A percentile compares a stretch with the other conserved stretches of the same genome.
Evolutionary conservation across 2,888 invertebrate species (phyloP).

Genomic region (Cloeon dipterum): DNA sequence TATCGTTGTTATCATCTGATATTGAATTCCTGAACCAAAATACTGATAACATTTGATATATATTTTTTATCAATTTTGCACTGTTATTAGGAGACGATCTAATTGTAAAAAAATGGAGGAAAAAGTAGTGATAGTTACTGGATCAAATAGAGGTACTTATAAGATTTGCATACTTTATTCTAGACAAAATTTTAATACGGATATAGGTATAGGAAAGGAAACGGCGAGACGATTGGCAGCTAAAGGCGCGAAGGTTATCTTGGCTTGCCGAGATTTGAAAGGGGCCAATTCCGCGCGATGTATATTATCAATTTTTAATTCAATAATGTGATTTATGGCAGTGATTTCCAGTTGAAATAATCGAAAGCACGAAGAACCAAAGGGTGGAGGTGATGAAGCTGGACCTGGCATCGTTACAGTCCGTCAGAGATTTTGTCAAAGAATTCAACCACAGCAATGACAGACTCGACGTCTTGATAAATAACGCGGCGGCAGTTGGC

Average conservation of each 20-base stretch:
- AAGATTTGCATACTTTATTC: too few relatives aligned
- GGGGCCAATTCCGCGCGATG: constrained; percentile 20
- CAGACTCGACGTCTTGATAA: constrained; percentile 9
- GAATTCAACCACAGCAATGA: constrained; percentile 8
- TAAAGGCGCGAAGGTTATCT: constrained; percentile 25
- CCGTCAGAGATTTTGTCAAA: constrained; percentile 8
- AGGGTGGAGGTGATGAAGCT: constrained; percentile 7
- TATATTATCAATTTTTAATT: too few relatives aligned
- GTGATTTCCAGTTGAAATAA: constrained; percentile 3
- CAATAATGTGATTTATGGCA: too few relatives aligned
- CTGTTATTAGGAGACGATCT: too few relatives aligned
- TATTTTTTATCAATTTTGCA: too few relatives aligned
- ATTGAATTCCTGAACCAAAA: too few relatives aligned
- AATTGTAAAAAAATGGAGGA: too few relatives aligned
- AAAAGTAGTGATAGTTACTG: too few relatives aligned
- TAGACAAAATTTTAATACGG: too few relatives aligned
- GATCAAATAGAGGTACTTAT: too few relatives aligned
- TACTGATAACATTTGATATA: too few relatives aligned
- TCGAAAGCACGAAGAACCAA: neutral
- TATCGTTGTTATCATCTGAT: too few relatives aligned
- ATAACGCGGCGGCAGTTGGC: constrained; percentile 9
- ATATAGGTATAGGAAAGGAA: constrained; percentile 28
- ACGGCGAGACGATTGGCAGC: constrained; percentile 26
- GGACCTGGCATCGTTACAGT: constrained; percentile 9
- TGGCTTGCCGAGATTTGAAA: constrained; percentile 24